phyloP scores from a whole-genome alignment of 2,888 invertebrate species.

The Leucoma salicis region DNA sequence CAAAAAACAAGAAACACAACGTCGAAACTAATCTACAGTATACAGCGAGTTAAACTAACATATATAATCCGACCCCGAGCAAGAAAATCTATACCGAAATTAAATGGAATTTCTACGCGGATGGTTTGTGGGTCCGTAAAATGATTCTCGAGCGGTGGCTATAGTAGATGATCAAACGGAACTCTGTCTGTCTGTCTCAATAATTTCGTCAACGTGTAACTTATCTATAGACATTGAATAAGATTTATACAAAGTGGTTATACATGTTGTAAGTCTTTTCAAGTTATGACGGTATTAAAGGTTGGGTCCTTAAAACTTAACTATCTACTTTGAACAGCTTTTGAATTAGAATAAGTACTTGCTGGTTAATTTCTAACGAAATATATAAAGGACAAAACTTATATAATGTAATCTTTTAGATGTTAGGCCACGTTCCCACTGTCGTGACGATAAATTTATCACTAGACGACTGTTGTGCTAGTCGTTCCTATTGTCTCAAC shows the following conservation, averaged over 20 bases:
- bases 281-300: constrained; percentile 22
- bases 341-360: constrained; percentile 4
- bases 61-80: constrained; percentile 26
- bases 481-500: too few species aligned
- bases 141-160: constrained; percentile 48
- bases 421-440: too few species aligned
- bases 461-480: too few species aligned
- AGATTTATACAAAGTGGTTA: constrained; percentile 5
- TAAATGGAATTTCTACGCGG: constrained; percentile 67
- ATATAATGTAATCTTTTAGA: too few species aligned
- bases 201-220: constrained; percentile 13
- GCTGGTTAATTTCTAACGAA: constrained; percentile 3
- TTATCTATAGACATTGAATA: constrained; percentile 1
- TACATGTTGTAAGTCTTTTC: constrained; percentile 9
- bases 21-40: constrained; percentile 6
- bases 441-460: too few species aligned
- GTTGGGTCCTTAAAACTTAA: constrained; percentile 17
- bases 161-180: constrained; percentile 51
- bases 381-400: background rate
- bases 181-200: constrained; percentile 6
- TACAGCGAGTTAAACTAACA: constrained; percentile 7
- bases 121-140: constrained; percentile 56
- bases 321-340: constrained; percentile 11
- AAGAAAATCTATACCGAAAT: constrained; percentile 53
- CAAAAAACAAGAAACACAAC: constrained; percentile 6